Conservation (phyloP, 2,888 invertebrate genomes). For the Vannuccia rotundouncinata region DNA sequence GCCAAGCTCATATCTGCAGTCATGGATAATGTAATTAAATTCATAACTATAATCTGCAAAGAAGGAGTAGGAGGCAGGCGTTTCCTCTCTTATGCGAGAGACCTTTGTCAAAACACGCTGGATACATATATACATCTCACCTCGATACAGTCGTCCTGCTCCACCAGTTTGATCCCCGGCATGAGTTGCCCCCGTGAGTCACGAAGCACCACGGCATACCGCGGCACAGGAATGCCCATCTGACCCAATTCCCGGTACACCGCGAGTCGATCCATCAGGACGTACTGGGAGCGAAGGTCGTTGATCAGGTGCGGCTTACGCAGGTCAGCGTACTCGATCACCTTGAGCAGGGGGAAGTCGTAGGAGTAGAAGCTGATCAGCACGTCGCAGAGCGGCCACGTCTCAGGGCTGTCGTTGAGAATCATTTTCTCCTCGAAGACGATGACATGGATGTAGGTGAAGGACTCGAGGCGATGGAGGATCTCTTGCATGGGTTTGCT, state of each 20-base stretch:
- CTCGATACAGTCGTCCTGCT: slow-evolving; percentile 40
- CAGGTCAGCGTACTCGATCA: slow-evolving; percentile 85
- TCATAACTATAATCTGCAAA: neutral
- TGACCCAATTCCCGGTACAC: slow-evolving; percentile 60
- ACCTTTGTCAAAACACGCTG: no score
- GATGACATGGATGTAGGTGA: slow-evolving; percentile 50
- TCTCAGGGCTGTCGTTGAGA: slow-evolving; percentile 85
- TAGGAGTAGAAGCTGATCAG: slow-evolving; percentile 95
- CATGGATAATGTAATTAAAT: no score
- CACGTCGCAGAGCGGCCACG: slow-evolving; percentile 96
- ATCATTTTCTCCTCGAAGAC: slow-evolving; percentile 94
- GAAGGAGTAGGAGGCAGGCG: no score
- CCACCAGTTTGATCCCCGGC: slow-evolving; percentile 30
- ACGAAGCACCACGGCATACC: slow-evolving; percentile 90
- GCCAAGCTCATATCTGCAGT: no score
- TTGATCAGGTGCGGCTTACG: slow-evolving; percentile 93
- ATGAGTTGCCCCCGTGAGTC: slow-evolving; percentile 59
- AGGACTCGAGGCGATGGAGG: slow-evolving; percentile 72
- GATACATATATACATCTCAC: no score
- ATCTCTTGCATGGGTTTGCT: slow-evolving; percentile 99
- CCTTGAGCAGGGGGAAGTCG: slow-evolving; percentile 95
- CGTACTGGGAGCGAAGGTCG: slow-evolving; percentile 95
- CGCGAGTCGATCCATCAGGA: slow-evolving; percentile 70
- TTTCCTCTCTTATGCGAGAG: no score
- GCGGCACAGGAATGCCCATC: slow-evolving; percentile 92